Base-by-base conservation (phyloP, 2,113 vertebrate species). In the Psettodes erumei region DNA sequence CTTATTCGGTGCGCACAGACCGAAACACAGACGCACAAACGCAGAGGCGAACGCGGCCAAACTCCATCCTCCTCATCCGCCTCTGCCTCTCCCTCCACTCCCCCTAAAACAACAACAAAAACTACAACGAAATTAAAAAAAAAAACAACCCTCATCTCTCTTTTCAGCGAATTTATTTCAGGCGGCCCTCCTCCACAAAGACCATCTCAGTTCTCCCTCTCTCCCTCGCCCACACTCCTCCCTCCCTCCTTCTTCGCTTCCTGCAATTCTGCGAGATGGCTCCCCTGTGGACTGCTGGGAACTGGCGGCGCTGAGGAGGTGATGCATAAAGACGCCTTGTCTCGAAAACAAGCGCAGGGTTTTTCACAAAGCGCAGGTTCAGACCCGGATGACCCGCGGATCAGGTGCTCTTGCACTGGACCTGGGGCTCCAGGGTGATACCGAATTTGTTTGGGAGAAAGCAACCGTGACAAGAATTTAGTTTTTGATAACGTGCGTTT, bases 241-340 rank as follows among this genome's bases (percentile, higher is more conserved):
- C 53, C 67, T 65, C 66, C 51, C 61, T 51, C 71, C 68, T 82
- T 70, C 71, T 85, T 76, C 45, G 70, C 84, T 86, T 88, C 84
- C 87, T 89, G 86, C 84, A 69, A 59, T 80, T 88, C 84, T 86
- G 84, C 59, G 81, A 78, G 84, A 86, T 62, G 79, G 86, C 77
- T 89, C 85, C n/a, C 85, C 86, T 80, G 89, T 81, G 89, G 88
- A 80, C 75, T 45, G 66, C 69, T 78, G 73, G 85, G 82, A 88
- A 79, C 86, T 69, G 86, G 80, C 81, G 84, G 77, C 51, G 63
- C 83, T 84, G 70, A 86, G 81, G 65, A 72, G 53, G 30, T 47
- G 61, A 85, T 76, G 64, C 56, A 90, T 87, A 89, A 88, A 91
- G 87, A 68, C 51, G 75, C 81, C 79, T 86, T 89, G 85, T 89